phyloP scores from a whole-genome alignment of 2,797 vertebrate species.

The Avahi laniger region DNA sequence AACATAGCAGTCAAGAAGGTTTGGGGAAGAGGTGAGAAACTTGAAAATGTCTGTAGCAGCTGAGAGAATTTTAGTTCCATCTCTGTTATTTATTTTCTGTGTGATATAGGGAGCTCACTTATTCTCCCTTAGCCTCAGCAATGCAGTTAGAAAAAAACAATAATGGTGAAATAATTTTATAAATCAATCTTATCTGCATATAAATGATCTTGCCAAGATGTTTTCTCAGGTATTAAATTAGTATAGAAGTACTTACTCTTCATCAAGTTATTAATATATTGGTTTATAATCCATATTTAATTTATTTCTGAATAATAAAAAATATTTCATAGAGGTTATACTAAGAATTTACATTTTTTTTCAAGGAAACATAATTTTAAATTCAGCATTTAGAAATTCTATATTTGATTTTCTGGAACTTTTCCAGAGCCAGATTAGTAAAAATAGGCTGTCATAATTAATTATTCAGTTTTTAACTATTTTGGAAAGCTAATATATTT shows the following conservation, averaged over 20 bases:
- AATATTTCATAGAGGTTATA: not conserved
- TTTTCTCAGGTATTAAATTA: not conserved
- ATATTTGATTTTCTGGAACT: not conserved
- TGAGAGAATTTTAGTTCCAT: not conserved
- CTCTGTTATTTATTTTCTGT: not conserved
- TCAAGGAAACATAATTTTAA: conserved; percentile 13
- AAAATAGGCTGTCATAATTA: not conserved
- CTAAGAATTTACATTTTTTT: not conserved
- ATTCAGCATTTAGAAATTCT: conserved; percentile 11
- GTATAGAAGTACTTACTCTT: not conserved
- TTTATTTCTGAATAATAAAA: not conserved
- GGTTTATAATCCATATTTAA: not conserved
- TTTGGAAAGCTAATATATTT: not conserved
- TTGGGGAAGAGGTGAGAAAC: not conserved
- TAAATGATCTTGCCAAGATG: not conserved
- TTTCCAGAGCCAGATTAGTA: not conserved
- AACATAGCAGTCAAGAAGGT: not conserved
- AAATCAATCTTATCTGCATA: not conserved
- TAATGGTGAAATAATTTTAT: not conserved
- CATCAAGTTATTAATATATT: not conserved
- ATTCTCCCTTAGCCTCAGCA: not conserved
- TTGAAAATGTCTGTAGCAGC: not conserved
- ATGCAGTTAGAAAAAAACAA: not conserved
- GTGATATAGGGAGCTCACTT: not conserved
- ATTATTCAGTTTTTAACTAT: not conserved